Conservation (phyloP, 2,888 invertebrate genomes). For the Helobdella robusta region DNA sequence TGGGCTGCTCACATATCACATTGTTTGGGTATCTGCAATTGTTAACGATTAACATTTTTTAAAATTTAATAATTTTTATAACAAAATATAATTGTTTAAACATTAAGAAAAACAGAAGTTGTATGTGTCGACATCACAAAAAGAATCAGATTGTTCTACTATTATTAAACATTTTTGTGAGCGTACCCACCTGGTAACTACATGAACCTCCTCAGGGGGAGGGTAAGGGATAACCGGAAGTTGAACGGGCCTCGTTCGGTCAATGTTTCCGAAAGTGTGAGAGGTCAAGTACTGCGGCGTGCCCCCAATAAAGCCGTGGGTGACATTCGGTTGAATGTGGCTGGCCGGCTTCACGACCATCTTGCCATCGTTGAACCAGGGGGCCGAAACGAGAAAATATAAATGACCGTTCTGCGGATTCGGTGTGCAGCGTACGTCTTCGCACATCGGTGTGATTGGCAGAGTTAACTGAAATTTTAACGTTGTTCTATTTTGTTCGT, state of each 20-base stretch:
- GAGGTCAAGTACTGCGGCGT: constrained; percentile 11
- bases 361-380: constrained; percentile 23
- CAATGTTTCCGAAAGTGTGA: background rate
- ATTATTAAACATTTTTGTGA: no score
- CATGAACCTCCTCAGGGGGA: background rate
- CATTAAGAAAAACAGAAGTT: no score
- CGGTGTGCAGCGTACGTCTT: background rate
- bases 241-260: constrained; percentile 1
- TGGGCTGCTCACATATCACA: background rate
- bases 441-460: background rate
- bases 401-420: no score
- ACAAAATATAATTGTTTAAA: no score
- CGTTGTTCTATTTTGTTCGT: background rate
- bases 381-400: constrained; percentile 15
- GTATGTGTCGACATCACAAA: no score
- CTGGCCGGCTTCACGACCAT: constrained; percentile 14
- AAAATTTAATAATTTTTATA: no score
- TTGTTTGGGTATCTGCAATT: background rate
- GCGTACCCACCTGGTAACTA: constrained; percentile 12
- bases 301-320: background rate
- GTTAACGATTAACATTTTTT: no score
- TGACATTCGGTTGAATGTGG: constrained; percentile 4
- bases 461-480: background rate
- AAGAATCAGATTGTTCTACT: no score
- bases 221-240: constrained; percentile 9